Evolutionary conservation across 92 coral and sea anemone species (phyloP).

Genomic region (Palythoa grandiflora): DNA sequence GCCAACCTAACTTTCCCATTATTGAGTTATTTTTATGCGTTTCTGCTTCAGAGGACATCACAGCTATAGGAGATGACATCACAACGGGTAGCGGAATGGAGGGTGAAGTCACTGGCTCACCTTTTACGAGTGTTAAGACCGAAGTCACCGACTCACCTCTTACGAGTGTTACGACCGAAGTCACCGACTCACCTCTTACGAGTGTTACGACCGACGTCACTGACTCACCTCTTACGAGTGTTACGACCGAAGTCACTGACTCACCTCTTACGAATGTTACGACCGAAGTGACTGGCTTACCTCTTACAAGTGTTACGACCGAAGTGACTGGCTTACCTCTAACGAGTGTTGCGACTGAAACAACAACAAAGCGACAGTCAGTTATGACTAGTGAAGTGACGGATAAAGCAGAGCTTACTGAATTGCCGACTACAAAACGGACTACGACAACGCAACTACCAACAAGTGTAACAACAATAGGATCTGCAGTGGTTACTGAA

Average conservation of each 20-base stretch:
- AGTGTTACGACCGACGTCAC: background rate
- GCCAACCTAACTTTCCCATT: too few relatives aligned
- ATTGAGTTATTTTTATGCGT: background rate
- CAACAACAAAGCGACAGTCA: background rate
- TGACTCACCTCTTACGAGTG: too few relatives aligned
- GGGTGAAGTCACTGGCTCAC: background rate
- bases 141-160: background rate
- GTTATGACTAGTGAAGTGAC: conserved; percentile 11
- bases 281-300: too few relatives aligned
- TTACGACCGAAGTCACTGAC: background rate
- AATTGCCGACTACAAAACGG: conserved; percentile 3
- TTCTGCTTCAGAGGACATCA: conserved; percentile 24
- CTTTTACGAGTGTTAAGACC: background rate
- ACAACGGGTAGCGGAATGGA: conserved; percentile 35
- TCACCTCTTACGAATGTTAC: background rate
- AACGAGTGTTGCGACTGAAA: background rate
- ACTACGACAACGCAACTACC: background rate
- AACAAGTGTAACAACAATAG: background rate
- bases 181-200: background rate
- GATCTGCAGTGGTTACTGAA: background rate
- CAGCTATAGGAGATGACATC: conserved; percentile 8
- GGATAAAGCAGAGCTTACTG: background rate
- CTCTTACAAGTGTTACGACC: too few relatives aligned
- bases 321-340: background rate
- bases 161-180: background rate